Conservation (phyloP, 2,797 vertebrate genomes). For the Acanthiza pusilla region DNA sequence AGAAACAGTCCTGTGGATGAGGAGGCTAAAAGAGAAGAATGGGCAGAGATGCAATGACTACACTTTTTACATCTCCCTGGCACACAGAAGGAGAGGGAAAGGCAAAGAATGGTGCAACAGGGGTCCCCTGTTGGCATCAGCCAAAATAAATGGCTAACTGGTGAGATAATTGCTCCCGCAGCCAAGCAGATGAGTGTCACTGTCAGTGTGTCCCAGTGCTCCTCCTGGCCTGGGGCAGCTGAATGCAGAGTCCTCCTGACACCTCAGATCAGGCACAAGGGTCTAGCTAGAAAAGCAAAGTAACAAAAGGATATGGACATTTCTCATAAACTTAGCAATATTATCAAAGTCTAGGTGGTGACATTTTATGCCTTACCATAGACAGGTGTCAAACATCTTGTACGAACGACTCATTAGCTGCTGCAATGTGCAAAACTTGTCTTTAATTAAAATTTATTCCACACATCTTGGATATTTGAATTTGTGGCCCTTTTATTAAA, state of each 20-base stretch:
- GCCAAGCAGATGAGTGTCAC: neutral
- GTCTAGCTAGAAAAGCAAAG: neutral
- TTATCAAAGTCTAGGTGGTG: neutral
- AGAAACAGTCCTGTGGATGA: neutral
- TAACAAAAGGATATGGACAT: neutral
- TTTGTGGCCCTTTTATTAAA: neutral
- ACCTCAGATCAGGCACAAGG: neutral
- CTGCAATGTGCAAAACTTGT: neutral
- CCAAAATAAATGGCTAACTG: neutral
- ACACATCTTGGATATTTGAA: neutral
- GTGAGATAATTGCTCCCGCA: neutral
- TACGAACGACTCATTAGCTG: neutral
- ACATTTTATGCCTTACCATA: neutral
- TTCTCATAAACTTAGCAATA: neutral
- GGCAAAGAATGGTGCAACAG: neutral
- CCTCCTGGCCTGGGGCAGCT: neutral
- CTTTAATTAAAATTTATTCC: neutral
- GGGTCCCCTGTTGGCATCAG: neutral
- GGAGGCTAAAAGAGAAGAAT: neutral
- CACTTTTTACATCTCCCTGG: neutral
- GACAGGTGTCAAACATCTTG: neutral
- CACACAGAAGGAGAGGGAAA: neutral
- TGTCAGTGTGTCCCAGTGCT: neutral
- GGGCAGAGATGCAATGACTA: neutral
- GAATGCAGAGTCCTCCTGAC: neutral